Percentiles rank a stretch among this genome's conserved stretches.
Conservation (phyloP, 64 coral and sea anemone genomes). For the Platygyra sinensis region DNA sequence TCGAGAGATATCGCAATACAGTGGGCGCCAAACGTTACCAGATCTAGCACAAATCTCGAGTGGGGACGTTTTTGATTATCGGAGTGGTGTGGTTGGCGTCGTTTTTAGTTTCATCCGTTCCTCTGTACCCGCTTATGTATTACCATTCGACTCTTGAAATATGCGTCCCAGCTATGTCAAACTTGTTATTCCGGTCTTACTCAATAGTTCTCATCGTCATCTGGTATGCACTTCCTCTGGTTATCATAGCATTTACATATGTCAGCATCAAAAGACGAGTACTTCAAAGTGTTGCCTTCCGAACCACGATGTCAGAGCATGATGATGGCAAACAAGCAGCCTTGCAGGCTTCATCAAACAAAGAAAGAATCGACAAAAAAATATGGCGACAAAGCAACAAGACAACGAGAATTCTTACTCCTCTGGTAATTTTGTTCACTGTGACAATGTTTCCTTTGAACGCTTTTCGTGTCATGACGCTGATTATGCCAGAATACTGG, state of each 20-base stretch:
- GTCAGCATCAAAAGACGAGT: too few species aligned
- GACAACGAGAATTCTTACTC: constrained; percentile 36
- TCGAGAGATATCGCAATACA: constrained; percentile 53
- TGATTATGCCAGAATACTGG: background rate
- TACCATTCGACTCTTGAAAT: background rate
- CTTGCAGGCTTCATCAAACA: too few species aligned
- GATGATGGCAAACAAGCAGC: too few species aligned
- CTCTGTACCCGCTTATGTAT: constrained; percentile 38
- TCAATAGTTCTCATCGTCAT: too few species aligned
- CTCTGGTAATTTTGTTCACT: constrained; percentile 50
- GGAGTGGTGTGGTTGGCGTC: constrained; percentile 43
- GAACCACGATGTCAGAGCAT: too few species aligned
- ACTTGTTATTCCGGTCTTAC: background rate
- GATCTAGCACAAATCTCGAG: background rate
- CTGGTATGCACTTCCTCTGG: too few species aligned
- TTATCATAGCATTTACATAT: too few species aligned
- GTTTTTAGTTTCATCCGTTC: constrained; percentile 42
- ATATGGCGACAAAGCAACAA: constrained; percentile 45
- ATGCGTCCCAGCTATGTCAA: background rate
- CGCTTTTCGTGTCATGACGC: background rate
- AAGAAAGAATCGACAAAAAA: background rate
- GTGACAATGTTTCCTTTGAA: constrained; percentile 57
- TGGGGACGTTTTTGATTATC: constrained; percentile 14
- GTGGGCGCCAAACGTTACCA: constrained; percentile 1
- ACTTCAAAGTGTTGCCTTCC: too few species aligned